Conservation (phyloP, 2,888 invertebrate genomes). For the Platynereis dumerilii region DNA sequence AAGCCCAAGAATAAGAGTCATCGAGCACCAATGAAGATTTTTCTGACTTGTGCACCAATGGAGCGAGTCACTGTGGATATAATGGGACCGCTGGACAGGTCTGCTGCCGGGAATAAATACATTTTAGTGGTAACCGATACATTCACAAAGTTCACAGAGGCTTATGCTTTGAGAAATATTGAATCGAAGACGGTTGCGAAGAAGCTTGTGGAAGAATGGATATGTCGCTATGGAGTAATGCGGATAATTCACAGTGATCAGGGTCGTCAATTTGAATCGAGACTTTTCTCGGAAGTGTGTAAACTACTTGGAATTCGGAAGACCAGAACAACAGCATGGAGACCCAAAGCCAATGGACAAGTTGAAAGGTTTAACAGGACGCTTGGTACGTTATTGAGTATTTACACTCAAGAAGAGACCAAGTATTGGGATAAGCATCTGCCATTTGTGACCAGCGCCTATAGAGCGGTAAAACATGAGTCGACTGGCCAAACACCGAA, state of each 20-base stretch:
- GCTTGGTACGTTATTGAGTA: too few species aligned
- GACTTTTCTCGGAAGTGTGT: constrained; percentile 31
- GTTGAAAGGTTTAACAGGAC: constrained; percentile 45
- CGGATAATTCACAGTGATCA: constrained; percentile 35
- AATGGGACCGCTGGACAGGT: constrained; percentile 33
- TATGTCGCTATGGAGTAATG: constrained; percentile 35
- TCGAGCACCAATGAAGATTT: constrained; percentile 26
- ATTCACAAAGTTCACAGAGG: constrained; percentile 35
- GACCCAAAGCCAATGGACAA: constrained; percentile 39
- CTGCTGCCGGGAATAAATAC: constrained; percentile 31
- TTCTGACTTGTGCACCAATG: constrained; percentile 34
- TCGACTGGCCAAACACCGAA: constrained; percentile 37
- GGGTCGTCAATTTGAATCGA: constrained; percentile 29
- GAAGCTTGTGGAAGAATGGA: constrained; percentile 33
- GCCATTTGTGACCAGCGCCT: constrained; percentile 38
- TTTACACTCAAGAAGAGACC: constrained; percentile 40
- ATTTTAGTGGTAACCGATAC: constrained; percentile 35
- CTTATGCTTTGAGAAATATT: constrained; percentile 32
- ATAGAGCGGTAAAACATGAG: constrained; percentile 34
- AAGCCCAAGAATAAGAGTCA: background rate
- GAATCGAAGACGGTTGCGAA: constrained; percentile 32
- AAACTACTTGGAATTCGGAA: constrained; percentile 31
- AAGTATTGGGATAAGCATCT: constrained; percentile 43
- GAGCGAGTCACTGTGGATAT: constrained; percentile 38
- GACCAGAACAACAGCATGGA: constrained; percentile 23